A percentile compares a stretch with the other conserved stretches of the same genome.
Conservation (phyloP, 2,113 vertebrate genomes). For the Clarias macrocephalus region DNA sequence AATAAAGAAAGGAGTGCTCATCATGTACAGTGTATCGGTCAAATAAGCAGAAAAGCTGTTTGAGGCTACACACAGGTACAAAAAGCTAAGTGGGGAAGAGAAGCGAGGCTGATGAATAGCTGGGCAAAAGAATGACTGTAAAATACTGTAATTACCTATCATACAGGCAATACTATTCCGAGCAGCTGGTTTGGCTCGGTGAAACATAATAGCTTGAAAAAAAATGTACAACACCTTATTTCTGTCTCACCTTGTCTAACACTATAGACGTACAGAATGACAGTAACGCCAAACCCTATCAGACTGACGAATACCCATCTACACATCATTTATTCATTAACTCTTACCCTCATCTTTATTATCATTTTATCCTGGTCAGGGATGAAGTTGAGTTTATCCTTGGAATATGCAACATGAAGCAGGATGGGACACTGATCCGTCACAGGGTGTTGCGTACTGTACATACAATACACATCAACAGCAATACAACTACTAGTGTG, state of each 20-base stretch:
- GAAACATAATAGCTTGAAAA: conserved; percentile 63
- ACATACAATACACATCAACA: background rate
- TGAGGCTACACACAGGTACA: conserved; percentile 33
- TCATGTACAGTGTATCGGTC: conserved; percentile 60
- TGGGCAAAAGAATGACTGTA: conserved; percentile 55
- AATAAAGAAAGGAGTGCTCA: conserved; percentile 34
- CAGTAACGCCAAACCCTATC: background rate
- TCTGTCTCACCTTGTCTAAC: conserved; percentile 60
- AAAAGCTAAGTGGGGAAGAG: background rate
- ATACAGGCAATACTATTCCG: conserved; percentile 57
- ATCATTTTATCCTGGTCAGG: background rate
- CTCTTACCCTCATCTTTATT: background rate
- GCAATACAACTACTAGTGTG: background rate
- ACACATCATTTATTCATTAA: background rate
- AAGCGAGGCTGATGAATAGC: conserved; percentile 12
- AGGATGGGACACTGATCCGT: background rate
- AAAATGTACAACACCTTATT: conserved; percentile 51
- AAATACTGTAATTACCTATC: conserved; percentile 68
- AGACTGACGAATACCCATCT: background rate
- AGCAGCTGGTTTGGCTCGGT: conserved; percentile 55
- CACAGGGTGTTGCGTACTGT: background rate
- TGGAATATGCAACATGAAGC: background rate
- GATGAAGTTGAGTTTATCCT: background rate
- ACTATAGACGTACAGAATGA: conserved; percentile 17
- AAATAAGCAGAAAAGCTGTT: conserved; percentile 56